phyloP scores from a whole-genome alignment of 2,888 invertebrate genomes.

The Perdita meconis region DNA sequence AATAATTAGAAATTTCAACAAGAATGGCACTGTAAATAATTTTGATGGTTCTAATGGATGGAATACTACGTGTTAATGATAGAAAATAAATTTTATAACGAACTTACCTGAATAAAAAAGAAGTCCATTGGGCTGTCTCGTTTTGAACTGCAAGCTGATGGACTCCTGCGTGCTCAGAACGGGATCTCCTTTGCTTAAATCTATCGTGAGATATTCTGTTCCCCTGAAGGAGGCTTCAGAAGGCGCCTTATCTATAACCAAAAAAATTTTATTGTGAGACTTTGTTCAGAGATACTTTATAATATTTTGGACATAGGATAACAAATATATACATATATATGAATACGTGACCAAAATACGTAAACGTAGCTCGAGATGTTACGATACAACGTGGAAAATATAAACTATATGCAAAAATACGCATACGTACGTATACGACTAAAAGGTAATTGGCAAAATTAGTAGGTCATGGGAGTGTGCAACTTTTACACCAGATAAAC shows the following conservation, averaged over 20 bases:
- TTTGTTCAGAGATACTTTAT: neutral
- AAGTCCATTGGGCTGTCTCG: conserved; percentile 94
- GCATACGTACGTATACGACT: conserved; percentile 17
- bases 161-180: conserved; percentile 96
- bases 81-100: neutral
- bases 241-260: conserved; percentile 93
- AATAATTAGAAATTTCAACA: neutral
- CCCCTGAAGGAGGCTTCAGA: conserved; percentile 97
- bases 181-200: conserved; percentile 94
- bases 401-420: neutral
- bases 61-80: neutral
- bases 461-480: neutral
- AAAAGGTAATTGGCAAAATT: neutral
- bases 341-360: conserved; percentile 25
- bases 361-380: neutral
- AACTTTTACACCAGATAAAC: neutral
- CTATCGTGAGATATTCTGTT: conserved; percentile 95
- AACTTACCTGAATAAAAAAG: conserved; percentile 95
- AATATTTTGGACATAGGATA: neutral
- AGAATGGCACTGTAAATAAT: neutral
- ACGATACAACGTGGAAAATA: neutral
- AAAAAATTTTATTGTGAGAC: conserved; percentile 51
- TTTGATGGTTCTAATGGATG: conserved; percentile 19
- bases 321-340: conserved; percentile 6
- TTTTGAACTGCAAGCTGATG: conserved; percentile 96